Evolutionary conservation across 2,797 vertebrate genomes (phyloP), one percentile per base, ranked within the genome.

Genomic region (Takifugu ocellatus): DNA sequence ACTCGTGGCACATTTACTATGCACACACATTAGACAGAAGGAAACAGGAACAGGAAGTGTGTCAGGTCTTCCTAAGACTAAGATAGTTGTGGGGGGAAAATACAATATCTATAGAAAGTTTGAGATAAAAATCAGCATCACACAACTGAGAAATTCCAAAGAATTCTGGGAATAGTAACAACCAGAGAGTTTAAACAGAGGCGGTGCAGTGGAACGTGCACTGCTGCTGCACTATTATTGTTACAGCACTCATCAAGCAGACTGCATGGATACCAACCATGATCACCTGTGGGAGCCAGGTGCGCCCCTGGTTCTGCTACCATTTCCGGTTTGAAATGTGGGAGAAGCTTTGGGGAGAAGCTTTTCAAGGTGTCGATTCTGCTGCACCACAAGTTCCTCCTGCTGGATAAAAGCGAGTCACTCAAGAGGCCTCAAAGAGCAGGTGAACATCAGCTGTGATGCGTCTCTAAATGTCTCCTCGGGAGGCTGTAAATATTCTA

Each of bases 391-490:
- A 21, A 21, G 21, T 21, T 21, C 21, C 21, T 21, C 21, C 21
- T 21, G 21, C 21, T 21, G 8, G 8, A 29, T 5, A 29, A 29
- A 33, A 72, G 63, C n/a, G 21, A 59, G 51, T 43, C 56, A 17
- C 7, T 33, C 2, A 24, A 5, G 45, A 62, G 86, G 86, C 91
- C 90, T 92, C 92, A 93, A 93, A 92, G 92, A 92, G 90, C 92
- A 95, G 93, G 92, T 93, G 92, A 90, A 90, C 91, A 90, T 95
- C 92, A 93, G 90, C 57, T 85, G 70, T 49, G 88, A 92, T 78
- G 90, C 88, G 87, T 91, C 92, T 87, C 91, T 94, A 93, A 96
- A 95, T 91, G 90, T 92, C 92, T 91, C 89, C 87, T 92, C 84
- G 87, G 86, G 85, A 91, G 66, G 51, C 57, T 84, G 90, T 94